Evolutionary conservation across 1,140 invertebrate species (phyloP).

Genomic region (Anoplophora glabripennis): DNA sequence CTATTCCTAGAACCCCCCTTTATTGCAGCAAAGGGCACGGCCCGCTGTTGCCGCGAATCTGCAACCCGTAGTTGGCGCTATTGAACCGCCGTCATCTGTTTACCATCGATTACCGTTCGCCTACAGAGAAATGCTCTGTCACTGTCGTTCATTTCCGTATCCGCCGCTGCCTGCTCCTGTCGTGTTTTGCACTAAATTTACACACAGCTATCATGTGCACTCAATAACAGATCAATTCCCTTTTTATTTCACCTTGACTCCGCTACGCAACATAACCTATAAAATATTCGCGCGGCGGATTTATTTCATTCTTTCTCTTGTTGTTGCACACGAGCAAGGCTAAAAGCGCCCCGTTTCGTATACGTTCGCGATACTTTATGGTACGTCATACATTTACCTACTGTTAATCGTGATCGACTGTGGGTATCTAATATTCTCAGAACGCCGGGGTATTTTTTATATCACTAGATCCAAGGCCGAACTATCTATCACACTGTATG

Average conservation of each 20-base stretch:
- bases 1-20: slow-evolving; percentile 24
- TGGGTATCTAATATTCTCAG: no score
- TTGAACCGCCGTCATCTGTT: slow-evolving; percentile 48
- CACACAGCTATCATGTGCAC: slow-evolving; percentile 21
- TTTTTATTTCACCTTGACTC: slow-evolving; percentile 19
- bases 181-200: slow-evolving; percentile 30
- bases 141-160: slow-evolving; percentile 38
- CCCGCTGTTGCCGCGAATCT: background rate
- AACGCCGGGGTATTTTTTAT: no score
- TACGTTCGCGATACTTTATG: no score
- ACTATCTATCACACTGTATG: no score
- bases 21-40: slow-evolving; percentile 23
- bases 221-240: slow-evolving; percentile 21
- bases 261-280: slow-evolving; percentile 11
- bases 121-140: slow-evolving; percentile 40
- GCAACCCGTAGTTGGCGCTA: slow-evolving; percentile 29
- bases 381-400: no score
- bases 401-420: no score
- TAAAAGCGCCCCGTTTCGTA: no score
- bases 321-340: no score
- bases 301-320: no score
- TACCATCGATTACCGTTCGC: slow-evolving; percentile 47
- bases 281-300: background rate
- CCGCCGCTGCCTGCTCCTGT: slow-evolving; percentile 24
- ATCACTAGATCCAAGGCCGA: no score